Conservation (phyloP, 2,888 invertebrate species). For the Heliothis peltigera region DNA sequence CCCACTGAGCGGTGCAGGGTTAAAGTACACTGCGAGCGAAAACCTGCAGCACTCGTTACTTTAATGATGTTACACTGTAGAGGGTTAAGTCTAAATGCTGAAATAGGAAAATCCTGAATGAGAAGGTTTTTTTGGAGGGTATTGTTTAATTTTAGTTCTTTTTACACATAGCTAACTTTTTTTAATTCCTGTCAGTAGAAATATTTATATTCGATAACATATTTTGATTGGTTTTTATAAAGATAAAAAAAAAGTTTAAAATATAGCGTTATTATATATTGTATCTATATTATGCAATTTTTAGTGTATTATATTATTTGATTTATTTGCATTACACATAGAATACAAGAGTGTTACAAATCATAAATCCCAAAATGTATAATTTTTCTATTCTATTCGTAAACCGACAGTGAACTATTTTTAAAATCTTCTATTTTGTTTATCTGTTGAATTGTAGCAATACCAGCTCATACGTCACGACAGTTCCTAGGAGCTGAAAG, state of each 20-base stretch:
- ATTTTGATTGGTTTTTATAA: no score
- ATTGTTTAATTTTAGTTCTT: neutral
- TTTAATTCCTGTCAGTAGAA: no score
- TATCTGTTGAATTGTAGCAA: slow-evolving; percentile 80
- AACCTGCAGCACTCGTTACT: slow-evolving; percentile 32
- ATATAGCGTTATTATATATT: no score
- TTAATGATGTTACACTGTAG: slow-evolving; percentile 24
- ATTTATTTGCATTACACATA: no score
- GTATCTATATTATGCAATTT: no score
- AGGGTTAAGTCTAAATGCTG: slow-evolving; percentile 5
- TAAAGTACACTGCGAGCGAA: slow-evolving; percentile 4
- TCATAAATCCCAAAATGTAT: no score
- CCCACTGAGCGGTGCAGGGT: slow-evolving; percentile 21
- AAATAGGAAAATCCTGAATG: neutral
- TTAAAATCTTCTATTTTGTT: neutral
- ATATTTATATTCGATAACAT: no score
- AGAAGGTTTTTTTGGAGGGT: neutral
- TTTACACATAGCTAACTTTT: neutral
- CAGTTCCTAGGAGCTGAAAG: slow-evolving; percentile 89
- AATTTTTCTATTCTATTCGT: no score
- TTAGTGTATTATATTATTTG: no score
- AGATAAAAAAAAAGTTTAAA: no score
- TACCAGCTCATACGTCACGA: slow-evolving; percentile 91
- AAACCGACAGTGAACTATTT: no score
- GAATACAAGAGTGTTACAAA: no score